Conservation (phyloP, 2,113 vertebrate genomes). For the Solea senegalensis region DNA sequence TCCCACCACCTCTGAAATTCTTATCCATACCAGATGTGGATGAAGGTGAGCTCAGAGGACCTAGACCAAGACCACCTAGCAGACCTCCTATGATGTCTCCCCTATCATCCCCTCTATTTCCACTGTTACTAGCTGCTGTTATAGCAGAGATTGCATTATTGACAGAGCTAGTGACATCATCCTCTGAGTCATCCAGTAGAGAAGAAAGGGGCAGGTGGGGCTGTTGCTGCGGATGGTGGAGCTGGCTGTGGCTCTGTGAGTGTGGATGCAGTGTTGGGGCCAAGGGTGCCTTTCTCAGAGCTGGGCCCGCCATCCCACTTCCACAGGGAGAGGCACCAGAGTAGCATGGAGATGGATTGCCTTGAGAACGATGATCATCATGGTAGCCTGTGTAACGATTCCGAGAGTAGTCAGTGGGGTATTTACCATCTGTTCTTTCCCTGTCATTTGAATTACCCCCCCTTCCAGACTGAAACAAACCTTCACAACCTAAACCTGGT, state of each 20-base stretch:
- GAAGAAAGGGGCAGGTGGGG: conserved; percentile 85
- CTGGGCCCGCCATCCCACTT: conserved; percentile 82
- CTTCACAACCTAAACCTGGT: conserved; percentile 78
- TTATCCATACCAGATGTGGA: conserved; percentile 82
- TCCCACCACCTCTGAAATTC: conserved; percentile 75
- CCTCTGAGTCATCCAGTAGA: conserved; percentile 85
- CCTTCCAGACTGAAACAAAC: conserved; percentile 79
- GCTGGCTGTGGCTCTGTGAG: conserved; percentile 82
- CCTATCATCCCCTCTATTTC: conserved; percentile 82
- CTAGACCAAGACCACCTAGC: conserved; percentile 83
- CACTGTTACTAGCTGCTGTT: conserved; percentile 80
- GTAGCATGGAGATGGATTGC: conserved; percentile 83
- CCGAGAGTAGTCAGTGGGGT: conserved; percentile 83
- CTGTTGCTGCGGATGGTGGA: conserved; percentile 81
- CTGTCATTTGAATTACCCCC: conserved; percentile 80
- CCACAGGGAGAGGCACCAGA: conserved; percentile 83
- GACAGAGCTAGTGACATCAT: conserved; percentile 85
- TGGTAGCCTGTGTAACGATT: conserved; percentile 86
- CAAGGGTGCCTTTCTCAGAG: conserved; percentile 85
- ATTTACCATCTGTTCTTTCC: conserved; percentile 81
- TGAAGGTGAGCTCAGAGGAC: conserved; percentile 78
- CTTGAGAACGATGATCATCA: conserved; percentile 85
- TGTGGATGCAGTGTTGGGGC: conserved; percentile 85
- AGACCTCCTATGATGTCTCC: conserved; percentile 84
- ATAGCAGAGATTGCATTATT: conserved; percentile 85